phyloP scores from a whole-genome alignment of 2,797 vertebrate genomes.

The Lates japonicus region DNA sequence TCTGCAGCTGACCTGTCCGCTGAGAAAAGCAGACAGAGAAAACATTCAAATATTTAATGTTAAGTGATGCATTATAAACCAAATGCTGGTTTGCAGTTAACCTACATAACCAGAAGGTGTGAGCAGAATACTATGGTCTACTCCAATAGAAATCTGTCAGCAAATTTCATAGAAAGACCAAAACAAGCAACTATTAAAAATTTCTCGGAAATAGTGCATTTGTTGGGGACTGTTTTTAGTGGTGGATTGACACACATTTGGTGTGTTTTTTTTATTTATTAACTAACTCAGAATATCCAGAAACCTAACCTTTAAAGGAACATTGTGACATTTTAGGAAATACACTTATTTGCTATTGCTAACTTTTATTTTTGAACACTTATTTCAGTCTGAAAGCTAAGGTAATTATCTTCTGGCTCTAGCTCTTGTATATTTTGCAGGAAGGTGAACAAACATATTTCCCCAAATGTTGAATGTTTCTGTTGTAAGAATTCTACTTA shows the following conservation, averaged over 20 bases:
- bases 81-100: constrained; percentile 3
- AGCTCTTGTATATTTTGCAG: background rate
- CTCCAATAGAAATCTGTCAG: background rate
- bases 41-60: constrained; percentile 51
- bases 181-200: background rate
- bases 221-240: background rate
- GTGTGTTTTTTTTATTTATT: background rate
- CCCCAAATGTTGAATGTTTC: too few relatives aligned
- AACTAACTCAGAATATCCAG: background rate
- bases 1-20: constrained; percentile 30
- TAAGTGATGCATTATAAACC: constrained; percentile 48
- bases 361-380: background rate
- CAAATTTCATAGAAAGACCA: background rate
- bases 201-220: background rate
- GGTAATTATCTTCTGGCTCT: background rate
- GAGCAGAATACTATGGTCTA: background rate
- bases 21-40: constrained; percentile 29
- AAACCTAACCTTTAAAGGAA: background rate
- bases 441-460: too few relatives aligned
- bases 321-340: constrained; percentile 1
- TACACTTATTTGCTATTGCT: background rate
- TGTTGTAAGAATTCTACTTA: too few relatives aligned
- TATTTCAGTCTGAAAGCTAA: background rate
- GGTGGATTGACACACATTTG: constrained; percentile 1
- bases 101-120: background rate